Evolutionary conservation across 2,113 vertebrate genomes (phyloP), one percentile per base, ranked within the genome.

Genomic region (Hippocampus guttulatus): DNA sequence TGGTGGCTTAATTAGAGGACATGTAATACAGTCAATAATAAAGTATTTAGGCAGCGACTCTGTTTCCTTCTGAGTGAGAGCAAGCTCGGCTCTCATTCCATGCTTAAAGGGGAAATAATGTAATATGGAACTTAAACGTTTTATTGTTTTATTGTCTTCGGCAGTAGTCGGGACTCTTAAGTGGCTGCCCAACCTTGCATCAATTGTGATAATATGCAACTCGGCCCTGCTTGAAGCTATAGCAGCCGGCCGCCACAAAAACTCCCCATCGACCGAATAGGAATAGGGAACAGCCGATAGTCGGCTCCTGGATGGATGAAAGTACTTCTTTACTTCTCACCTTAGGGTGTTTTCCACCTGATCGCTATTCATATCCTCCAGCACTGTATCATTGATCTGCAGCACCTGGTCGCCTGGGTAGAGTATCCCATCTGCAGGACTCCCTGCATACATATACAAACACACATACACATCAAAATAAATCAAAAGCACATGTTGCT

Each of bases 341-440:
- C 96, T 95, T 76, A 98, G 90, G 85, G 96, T 90, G 80, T 91
- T 79, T 25, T 92, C 89, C 0, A 92, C 92, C 78, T 92, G 89
- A 60, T 96, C 94, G 0, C 85, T 80, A n/a, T 93, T 93, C 70
- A 95, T 0, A 33, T 93, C 90, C 2, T 95, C 94, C 25, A 94
- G 82, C 0, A 70, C 43, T 8, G 84, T 90, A 1, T 94, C 91
- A 86, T 98, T 98, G 78, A 99, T 94, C 65, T 83, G 90, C 73
- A 98, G 80, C 58, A 98, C 91, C 74, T 96, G 96, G 84, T 99
- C 97, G 0, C 95, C 96, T 0, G 93, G 94, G 87, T 89, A 92
- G 71, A 99, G 93, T 78, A 96, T 96, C 75, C 96, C 96, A 0
- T 99, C 95, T 3, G 95, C 95, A 0, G 94, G 93, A 81, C 96